Percentiles rank a stretch among this genome's conserved stretches.
phyloP scores from a whole-genome alignment of 1,140 invertebrate species.

The Ips nitidus region DNA sequence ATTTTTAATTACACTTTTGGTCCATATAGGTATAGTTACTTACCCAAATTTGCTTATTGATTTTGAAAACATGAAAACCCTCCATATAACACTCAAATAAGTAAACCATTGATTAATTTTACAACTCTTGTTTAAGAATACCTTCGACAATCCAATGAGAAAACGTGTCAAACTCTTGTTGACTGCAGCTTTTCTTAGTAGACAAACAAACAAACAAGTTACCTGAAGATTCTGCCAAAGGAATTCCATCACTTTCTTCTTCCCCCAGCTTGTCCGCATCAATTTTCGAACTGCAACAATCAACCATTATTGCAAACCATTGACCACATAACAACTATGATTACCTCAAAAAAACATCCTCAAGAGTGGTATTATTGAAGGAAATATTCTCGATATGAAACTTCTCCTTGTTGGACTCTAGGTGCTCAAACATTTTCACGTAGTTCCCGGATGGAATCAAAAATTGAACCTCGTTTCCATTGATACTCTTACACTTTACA shows the following conservation, averaged over 20 bases:
- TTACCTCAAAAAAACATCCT: constrained; percentile 71
- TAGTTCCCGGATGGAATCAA: constrained; percentile 50
- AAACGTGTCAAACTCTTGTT: too few species aligned
- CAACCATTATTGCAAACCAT: too few species aligned
- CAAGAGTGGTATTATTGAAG: constrained; percentile 66
- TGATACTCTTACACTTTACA: constrained; percentile 55
- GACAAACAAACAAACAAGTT: neutral
- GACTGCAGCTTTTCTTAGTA: too few species aligned
- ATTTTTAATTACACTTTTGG: too few species aligned
- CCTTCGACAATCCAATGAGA: too few species aligned
- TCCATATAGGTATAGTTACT: too few species aligned
- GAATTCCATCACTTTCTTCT: neutral
- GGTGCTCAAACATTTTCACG: constrained; percentile 55
- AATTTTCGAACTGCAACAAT: neutral
- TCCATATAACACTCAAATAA: too few species aligned
- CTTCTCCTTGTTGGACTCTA: constrained; percentile 56
- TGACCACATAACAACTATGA: neutral
- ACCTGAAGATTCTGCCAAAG: neutral
- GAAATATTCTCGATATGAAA: constrained; percentile 62
- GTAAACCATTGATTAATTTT: too few species aligned
- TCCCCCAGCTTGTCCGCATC: neutral
- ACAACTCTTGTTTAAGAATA: too few species aligned
- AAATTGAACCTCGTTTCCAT: constrained; percentile 53
- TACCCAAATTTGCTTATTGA: too few species aligned
- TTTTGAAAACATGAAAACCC: too few species aligned